Evolutionary conservation across 2,113 vertebrate genomes (phyloP).

Genomic region (Excalfactoria chinensis): DNA sequence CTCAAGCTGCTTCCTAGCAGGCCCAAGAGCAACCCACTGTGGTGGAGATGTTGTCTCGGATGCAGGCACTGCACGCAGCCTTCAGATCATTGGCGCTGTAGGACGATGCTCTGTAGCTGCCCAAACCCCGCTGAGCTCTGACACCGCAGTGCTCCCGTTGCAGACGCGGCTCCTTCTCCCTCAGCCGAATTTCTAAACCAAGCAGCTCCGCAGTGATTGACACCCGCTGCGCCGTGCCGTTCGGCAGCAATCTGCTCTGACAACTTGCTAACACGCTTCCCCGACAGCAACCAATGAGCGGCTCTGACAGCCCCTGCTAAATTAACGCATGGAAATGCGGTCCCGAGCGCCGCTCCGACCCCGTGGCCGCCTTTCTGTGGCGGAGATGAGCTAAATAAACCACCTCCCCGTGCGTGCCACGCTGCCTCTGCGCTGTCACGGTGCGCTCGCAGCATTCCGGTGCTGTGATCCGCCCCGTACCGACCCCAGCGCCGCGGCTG

Average conservation of each 20-base stretch:
- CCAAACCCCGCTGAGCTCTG: background rate
- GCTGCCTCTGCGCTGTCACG: accelerated
- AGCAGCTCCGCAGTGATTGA: background rate
- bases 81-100: background rate
- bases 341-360: background rate
- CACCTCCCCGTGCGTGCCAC: too few species aligned
- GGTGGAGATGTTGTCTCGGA: accelerated
- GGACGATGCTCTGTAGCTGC: background rate
- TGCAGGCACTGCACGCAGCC: accelerated
- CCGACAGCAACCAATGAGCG: background rate
- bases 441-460: accelerated
- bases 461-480: accelerated
- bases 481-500: accelerated
- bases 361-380: background rate
- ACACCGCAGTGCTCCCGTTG: background rate
- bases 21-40: accelerated
- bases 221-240: background rate
- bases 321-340: background rate
- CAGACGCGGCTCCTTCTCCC: background rate
- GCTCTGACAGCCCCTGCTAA: background rate
- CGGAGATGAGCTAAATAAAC: background rate
- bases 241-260: background rate
- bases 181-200: background rate
- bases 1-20: accelerated
- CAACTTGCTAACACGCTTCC: background rate